These are phyloP conservation scores for Osmoderma eremita DNA, from an alignment of 2,888 invertebrate species.

Conservation along the genomic window DNA sequence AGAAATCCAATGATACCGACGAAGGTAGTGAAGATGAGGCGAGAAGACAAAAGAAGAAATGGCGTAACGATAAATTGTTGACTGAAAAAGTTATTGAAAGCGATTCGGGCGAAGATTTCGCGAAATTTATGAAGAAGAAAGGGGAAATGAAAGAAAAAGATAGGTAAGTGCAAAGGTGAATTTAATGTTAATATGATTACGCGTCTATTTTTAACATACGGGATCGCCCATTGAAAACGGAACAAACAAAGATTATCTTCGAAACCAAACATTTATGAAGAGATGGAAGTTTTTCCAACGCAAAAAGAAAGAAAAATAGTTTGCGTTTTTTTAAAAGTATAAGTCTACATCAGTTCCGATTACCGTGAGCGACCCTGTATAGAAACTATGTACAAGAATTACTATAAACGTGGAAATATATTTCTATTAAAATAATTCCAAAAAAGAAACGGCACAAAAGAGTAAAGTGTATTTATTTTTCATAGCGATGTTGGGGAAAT, in stretches of 20 bases:
- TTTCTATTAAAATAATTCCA: not conserved
- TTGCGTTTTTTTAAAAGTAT: too few species aligned
- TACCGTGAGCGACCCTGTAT: too few species aligned
- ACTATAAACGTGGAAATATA: not conserved
- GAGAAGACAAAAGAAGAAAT: constrained; percentile 43
- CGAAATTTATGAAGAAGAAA: constrained; percentile 44
- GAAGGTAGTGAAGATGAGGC: constrained; percentile 28
- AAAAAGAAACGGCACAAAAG: too few species aligned
- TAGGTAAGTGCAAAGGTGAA: constrained; percentile 22
- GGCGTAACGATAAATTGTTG: constrained; percentile 53
- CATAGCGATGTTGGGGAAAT: constrained; percentile 36
- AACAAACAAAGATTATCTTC: too few species aligned
- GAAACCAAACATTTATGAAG: too few species aligned
- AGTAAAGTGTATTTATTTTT: constrained; percentile 23
- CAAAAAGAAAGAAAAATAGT: too few species aligned
- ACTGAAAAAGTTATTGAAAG: constrained; percentile 50
- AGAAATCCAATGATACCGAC: constrained; percentile 8
- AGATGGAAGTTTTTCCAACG: too few species aligned
- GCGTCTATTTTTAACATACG: too few species aligned
- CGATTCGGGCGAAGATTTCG: constrained; percentile 50
- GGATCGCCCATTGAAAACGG: too few species aligned
- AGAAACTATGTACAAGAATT: too few species aligned
- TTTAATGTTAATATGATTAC: too few species aligned
- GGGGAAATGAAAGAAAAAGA: constrained; percentile 40
- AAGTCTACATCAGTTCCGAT: too few species aligned